Percentiles rank a stretch among this genome's conserved stretches.
Evolutionary conservation across 2,113 vertebrate species (phyloP).

Genomic region (Mormoops blainvillei): DNA sequence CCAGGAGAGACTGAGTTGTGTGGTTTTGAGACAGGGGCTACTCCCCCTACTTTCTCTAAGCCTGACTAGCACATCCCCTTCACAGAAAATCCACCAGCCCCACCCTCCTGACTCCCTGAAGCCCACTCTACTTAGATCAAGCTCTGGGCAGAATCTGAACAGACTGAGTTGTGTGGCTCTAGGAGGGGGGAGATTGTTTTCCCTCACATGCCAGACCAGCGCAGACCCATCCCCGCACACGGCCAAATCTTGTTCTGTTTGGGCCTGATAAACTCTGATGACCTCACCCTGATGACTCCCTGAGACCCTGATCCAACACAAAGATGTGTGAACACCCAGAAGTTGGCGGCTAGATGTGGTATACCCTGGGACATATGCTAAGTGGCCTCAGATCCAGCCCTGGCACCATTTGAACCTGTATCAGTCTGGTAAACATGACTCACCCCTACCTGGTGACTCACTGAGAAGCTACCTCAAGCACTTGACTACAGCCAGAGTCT

Average conservation of each 20-base stretch:
- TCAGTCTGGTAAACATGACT: neutral
- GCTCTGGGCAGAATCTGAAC: neutral
- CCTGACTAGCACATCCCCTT: too few species aligned
- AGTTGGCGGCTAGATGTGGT: neutral
- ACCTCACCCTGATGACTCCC: neutral
- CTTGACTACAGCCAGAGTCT: too few species aligned
- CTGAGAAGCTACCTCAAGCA: too few species aligned
- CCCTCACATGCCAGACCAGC: neutral
- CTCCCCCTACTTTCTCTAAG: neutral
- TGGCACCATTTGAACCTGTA: neutral
- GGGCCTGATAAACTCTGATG: neutral
- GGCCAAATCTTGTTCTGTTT: neutral
- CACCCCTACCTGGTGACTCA: neutral
- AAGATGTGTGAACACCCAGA: neutral
- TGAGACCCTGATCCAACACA: neutral
- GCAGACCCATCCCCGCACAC: neutral
- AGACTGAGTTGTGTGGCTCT: neutral
- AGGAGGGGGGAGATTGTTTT: neutral
- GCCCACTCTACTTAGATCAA: neutral
- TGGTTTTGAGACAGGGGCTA: neutral
- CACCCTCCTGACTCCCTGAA: neutral
- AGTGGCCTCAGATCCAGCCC: neutral
- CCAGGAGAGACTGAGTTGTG: neutral
- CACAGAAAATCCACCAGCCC: too few species aligned
- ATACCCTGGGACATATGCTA: neutral